Conservation (phyloP, 2,797 vertebrate species). For the Macropus fuliginosus region DNA sequence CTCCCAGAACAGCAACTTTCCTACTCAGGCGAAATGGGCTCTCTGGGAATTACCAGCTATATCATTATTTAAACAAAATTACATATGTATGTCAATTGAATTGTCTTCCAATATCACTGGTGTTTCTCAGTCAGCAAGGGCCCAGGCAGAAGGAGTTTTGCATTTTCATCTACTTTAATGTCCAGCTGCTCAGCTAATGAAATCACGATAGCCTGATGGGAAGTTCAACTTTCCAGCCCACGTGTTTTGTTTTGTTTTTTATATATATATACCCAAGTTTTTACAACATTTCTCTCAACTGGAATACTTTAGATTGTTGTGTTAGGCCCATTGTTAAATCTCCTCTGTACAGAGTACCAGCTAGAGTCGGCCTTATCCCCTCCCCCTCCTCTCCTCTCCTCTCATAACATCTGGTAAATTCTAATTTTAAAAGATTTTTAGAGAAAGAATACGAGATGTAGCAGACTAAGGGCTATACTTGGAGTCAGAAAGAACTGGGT, state of each 20-base stretch:
- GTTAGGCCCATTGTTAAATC: not conserved
- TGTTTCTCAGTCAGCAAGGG: constrained; percentile 53
- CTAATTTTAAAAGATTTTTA: not conserved
- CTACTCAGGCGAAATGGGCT: not conserved
- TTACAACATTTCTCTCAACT: not conserved
- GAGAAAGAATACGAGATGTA: not conserved
- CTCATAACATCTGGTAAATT: not conserved
- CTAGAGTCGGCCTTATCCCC: not conserved
- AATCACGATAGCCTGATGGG: constrained; percentile 4
- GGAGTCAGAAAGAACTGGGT: not conserved
- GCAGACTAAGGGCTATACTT: not conserved
- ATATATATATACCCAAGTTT: not conserved
- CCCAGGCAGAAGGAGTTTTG: constrained; percentile 33
- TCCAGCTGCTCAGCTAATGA: constrained; percentile 45
- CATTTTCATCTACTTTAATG: constrained; percentile 64
- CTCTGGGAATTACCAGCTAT: constrained; percentile 23
- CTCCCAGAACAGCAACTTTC: constrained; percentile 40
- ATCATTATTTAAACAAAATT: constrained; percentile 67
- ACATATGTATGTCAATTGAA: constrained; percentile 47
- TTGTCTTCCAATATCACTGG: constrained; percentile 53
- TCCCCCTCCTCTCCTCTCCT: not conserved
- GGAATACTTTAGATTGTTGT: constrained; percentile 32
- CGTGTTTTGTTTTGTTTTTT: not conserved
- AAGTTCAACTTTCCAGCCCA: constrained; percentile 27
- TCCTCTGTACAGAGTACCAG: not conserved